Percentiles rank a stretch among this genome's conserved stretches.
These are phyloP conservation scores for Tenthredo notha DNA, from an alignment of 2,888 invertebrate genomes.

Conservation along the genomic window DNA sequence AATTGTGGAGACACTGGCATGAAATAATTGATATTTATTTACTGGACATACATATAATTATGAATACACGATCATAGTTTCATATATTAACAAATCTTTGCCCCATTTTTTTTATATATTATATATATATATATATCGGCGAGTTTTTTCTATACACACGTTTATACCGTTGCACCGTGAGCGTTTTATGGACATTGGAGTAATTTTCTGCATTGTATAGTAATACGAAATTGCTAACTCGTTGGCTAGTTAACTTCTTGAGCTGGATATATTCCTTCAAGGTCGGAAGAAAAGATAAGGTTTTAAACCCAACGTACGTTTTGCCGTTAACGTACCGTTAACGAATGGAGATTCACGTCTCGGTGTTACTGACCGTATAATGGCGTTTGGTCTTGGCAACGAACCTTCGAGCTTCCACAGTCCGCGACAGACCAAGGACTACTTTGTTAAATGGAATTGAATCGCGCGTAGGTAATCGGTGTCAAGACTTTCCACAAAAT, in stretches of 20 bases:
- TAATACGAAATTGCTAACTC: background rate
- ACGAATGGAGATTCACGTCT: conserved; percentile 44
- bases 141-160: background rate
- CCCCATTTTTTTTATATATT: too few relatives aligned
- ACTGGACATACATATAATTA: too few relatives aligned
- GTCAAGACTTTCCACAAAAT: conserved; percentile 33
- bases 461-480: conserved; percentile 26
- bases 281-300: conserved; percentile 39
- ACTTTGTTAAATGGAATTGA: conserved; percentile 33
- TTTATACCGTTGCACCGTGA: background rate
- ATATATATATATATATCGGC: too few relatives aligned
- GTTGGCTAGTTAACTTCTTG: background rate
- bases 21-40: too few relatives aligned
- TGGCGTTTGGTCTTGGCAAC: conserved; percentile 52
- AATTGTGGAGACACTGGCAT: too few relatives aligned
- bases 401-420: conserved; percentile 22
- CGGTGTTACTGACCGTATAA: conserved; percentile 48
- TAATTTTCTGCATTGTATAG: background rate
- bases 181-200: background rate
- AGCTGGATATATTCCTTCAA: conserved; percentile 24
- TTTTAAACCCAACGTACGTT: conserved; percentile 45
- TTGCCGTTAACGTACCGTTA: conserved; percentile 48
- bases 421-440: conserved; percentile 33
- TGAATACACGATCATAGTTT: too few relatives aligned
- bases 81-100: too few relatives aligned